Base-by-base conservation (phyloP, 2,113 vertebrate species). In the Colinus virginianus region DNA sequence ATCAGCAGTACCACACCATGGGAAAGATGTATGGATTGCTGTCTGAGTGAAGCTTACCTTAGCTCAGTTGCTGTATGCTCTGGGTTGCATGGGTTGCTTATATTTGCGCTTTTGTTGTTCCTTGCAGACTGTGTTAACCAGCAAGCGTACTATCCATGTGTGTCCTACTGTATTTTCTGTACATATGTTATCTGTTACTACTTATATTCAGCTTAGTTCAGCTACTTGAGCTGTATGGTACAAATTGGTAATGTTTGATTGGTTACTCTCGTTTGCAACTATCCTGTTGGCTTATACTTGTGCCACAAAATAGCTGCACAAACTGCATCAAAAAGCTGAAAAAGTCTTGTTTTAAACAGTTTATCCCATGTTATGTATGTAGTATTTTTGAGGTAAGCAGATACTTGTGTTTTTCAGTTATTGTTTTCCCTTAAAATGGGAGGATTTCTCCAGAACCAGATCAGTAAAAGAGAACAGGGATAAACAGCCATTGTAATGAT, bases 61-160 rank as follows among this genome's bases (percentile, higher is more conserved):
- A 56, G 42, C 51, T 42, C 17, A 3, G 72, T 34, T 77, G 46
- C 42, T 68, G 9, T 20, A 19, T 51, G 6, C 36, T 71, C 38
- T 53, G n/a, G 40, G 11, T 28, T 62, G 14, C 16, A 8, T 13
- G 28, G 8, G 18, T 71, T 23, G 23, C 28, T 59, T 72, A 48
- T 20, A n/a, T 64, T 78, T 90, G 19, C 11, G 9, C 45, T 78
- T 78, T 59, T 69, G 20, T 36, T 68, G 9, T 38, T 51, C 14
- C 19, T 59, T 0, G 0, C 42, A 59, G 53, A 77, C 17, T 7
- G 43, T 85, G 78, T 34, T n/a, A 91, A 66, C 9, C 6, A 46
- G 32, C 42, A 88, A 63, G 13, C 7, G 8, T 21, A 16, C 15
- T 12, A 23, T 23, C 13, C 40, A 1, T 0, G 0, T 30, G 7